Base-by-base conservation (phyloP, 2,888 invertebrate genomes). In the Plagiodera versicolora region DNA sequence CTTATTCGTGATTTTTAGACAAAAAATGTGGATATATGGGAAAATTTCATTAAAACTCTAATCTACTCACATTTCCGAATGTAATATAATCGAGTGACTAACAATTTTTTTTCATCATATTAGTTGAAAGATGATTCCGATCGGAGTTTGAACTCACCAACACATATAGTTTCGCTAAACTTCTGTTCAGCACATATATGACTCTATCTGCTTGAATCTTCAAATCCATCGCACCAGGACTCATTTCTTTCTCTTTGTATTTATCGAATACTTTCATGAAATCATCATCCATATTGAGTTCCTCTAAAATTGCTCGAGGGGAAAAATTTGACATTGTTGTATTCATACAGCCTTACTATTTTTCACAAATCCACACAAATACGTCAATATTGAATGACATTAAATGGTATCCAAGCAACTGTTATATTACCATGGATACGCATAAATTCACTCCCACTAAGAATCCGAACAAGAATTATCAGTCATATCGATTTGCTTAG, bases 161-260 rank as follows among this genome's bases (percentile, higher is more conserved):
- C 3, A 46, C 30, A 56, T 56, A 57, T 5, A 65, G 17, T 50
- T 60, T 65, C 1, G 61, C 62, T 16, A 62, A 32, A 51, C 58
- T 54, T 60, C 58, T 60, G 14, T 60, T 65, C 4, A 65, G 24
- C 16, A 60, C 35, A 39, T 65, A 65, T 39, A 83, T 80, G 49
- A 86, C 82, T 24, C 86, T 79, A 60, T 84, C 83, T 1, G 82
- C 79, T 75, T 85, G 84, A 55, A 86, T 84, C 70, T 84, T 82
- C 66, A 85, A 68, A 64, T 85, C 84, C 63, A 84, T 79, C 47
- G 76, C 70, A 35, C 69, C 67, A 1, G 70, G 67, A 1, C 61
- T 56, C 28, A 71, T 16, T n/a, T 56, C 57, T 50, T 60, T 56
- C 0, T 63, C 64, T 49, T 63, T 63, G 19, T 61, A 64, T 46